Conservation (phyloP, 2,113 vertebrate genomes). For the Polypterus bichir region DNA sequence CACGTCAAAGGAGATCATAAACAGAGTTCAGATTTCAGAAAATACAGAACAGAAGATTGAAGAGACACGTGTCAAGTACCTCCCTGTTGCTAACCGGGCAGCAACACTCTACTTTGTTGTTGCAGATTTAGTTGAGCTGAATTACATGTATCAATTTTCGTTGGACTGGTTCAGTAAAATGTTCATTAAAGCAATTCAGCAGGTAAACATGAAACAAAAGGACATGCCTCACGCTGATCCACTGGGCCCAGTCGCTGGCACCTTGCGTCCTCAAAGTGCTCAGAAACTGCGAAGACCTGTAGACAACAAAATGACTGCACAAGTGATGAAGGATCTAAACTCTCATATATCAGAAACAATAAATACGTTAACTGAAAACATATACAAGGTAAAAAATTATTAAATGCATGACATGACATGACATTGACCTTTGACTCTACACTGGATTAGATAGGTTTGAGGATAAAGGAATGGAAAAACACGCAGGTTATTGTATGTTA, state of each 20-base stretch:
- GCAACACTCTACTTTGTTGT: constrained; percentile 39
- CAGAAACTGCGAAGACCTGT: background rate
- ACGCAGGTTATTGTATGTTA: too few relatives aligned
- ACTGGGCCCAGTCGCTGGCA: background rate
- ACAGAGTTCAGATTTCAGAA: constrained; percentile 27
- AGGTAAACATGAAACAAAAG: background rate
- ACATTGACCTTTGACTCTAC: too few relatives aligned
- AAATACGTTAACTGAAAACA: constrained; percentile 26
- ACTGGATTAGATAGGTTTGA: too few relatives aligned
- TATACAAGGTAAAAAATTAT: constrained; percentile 36
- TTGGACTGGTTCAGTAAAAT: constrained; percentile 39
- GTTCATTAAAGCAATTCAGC: constrained; percentile 24
- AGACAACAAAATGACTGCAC: background rate
- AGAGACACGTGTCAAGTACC: constrained; percentile 23
- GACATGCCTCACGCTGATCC: background rate
- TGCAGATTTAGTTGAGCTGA: constrained; percentile 25
- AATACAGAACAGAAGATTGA: constrained; percentile 29
- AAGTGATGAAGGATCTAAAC: constrained; percentile 2
- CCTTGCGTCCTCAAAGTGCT: background rate
- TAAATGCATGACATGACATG: too few relatives aligned
- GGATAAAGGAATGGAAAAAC: too few relatives aligned
- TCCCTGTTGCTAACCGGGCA: constrained; percentile 33
- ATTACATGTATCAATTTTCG: constrained; percentile 46
- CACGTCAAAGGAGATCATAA: constrained; percentile 31
- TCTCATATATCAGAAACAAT: constrained; percentile 19